Percentiles rank a stretch among this genome's conserved stretches.
Conservation (phyloP, 2,797 vertebrate genomes). For the Chloroceryle amazona region DNA sequence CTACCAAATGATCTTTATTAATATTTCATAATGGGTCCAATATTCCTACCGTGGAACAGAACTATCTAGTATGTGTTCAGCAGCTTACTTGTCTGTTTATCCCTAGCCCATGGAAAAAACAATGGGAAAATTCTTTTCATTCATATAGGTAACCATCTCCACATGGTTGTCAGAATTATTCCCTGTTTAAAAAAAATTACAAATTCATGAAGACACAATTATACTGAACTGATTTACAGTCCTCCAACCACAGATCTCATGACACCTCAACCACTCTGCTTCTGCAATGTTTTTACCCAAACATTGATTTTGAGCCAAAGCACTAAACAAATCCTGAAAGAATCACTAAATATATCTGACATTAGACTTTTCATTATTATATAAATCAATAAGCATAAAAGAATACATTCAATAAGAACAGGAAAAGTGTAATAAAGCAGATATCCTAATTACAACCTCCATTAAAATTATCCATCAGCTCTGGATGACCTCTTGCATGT, state of each 20-base stretch:
- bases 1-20: not conserved
- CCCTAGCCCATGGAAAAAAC: not conserved
- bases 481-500: constrained; percentile 1
- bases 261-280: not conserved
- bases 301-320: constrained; percentile 43
- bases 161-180: not conserved
- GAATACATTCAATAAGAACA: constrained; percentile 34
- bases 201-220: not conserved
- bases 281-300: not conserved
- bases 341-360: constrained; percentile 39
- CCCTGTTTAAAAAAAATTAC: not conserved
- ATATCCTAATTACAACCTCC: constrained; percentile 45
- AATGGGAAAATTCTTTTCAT: not conserved
- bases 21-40: not conserved
- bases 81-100: not conserved
- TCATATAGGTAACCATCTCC: not conserved
- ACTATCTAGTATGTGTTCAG: not conserved
- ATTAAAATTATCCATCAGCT: constrained; percentile 56
- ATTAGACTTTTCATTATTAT: constrained; percentile 10
- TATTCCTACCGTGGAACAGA: not conserved
- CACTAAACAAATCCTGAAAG: constrained; percentile 24
- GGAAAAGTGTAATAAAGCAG: not conserved
- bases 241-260: not conserved
- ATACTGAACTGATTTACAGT: not conserved
- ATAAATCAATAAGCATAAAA: constrained; percentile 47